These are phyloP conservation scores for Drosophila neonasuta DNA, from an alignment of 2,888 invertebrate species.

Conservation along the genomic window DNA sequence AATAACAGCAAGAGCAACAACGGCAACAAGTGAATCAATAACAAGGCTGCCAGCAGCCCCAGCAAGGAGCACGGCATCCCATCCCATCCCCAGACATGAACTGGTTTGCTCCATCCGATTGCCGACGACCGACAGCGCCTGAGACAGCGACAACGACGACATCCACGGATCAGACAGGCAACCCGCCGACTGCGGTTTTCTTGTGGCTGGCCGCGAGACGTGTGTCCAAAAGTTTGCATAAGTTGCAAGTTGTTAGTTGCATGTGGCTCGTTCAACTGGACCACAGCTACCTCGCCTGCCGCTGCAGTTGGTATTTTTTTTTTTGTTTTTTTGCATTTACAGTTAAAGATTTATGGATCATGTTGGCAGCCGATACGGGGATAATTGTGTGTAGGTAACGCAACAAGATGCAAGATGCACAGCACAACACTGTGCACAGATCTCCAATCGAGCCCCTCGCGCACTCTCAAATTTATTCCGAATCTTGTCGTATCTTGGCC, in stretches of 20 bases:
- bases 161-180: constrained; percentile 61
- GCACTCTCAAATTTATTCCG: constrained; percentile 45
- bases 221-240: constrained; percentile 72
- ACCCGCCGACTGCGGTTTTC: constrained; percentile 20
- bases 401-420: constrained; percentile 19
- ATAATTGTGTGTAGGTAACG: constrained; percentile 71
- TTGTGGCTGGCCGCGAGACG: constrained; percentile 43
- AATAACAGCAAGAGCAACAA: constrained; percentile 36
- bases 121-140: neutral
- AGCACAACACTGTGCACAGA: constrained; percentile 3
- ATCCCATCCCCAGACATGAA: constrained; percentile 46
- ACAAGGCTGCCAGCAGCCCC: constrained; percentile 25
- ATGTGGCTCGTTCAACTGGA: constrained; percentile 5
- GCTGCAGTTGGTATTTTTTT: constrained; percentile 22
- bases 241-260: constrained; percentile 58
- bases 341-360: constrained; percentile 74
- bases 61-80: constrained; percentile 6
- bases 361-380: constrained; percentile 64
- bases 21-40: constrained; percentile 38
- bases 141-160: constrained; percentile 40
- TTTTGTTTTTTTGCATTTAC: constrained; percentile 39
- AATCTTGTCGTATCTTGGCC: constrained; percentile 15
- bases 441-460: constrained; percentile 8
- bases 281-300: neutral
- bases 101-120: constrained; percentile 57